Evolutionary conservation across 2,797 vertebrate genomes (phyloP).

Genomic region (Tympanoctomys barrerae): DNA sequence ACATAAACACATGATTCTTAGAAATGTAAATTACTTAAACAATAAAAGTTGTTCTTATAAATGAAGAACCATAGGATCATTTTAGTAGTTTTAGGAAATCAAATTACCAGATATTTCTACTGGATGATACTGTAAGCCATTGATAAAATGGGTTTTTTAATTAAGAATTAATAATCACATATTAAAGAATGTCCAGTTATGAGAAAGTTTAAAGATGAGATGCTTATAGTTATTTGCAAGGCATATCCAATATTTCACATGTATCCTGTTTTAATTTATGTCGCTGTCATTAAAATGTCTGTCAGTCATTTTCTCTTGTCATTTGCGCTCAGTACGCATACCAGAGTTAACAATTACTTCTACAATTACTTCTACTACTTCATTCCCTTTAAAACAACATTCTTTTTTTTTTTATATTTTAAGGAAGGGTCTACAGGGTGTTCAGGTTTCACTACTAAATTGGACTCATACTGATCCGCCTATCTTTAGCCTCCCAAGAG

Average conservation of each 20-base stretch:
- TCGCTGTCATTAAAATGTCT: background rate
- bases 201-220: background rate
- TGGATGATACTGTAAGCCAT: background rate
- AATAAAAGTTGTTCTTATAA: background rate
- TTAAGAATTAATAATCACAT: background rate
- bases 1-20: background rate
- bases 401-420: background rate
- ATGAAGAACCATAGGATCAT: background rate
- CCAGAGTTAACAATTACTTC: background rate
- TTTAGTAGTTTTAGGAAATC: background rate
- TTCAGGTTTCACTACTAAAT: no score
- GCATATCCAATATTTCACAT: background rate
- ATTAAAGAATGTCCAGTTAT: background rate
- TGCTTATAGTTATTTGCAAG: background rate
- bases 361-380: background rate
- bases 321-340: background rate
- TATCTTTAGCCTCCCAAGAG: no score
- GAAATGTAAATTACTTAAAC: background rate
- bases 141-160: background rate
- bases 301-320: background rate
- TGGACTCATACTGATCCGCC: no score
- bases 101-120: background rate
- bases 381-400: background rate
- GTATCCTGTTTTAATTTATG: background rate
- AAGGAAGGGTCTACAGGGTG: no score